Conservation (phyloP, 2,113 vertebrate species). For the Syngnathus scovelli region DNA sequence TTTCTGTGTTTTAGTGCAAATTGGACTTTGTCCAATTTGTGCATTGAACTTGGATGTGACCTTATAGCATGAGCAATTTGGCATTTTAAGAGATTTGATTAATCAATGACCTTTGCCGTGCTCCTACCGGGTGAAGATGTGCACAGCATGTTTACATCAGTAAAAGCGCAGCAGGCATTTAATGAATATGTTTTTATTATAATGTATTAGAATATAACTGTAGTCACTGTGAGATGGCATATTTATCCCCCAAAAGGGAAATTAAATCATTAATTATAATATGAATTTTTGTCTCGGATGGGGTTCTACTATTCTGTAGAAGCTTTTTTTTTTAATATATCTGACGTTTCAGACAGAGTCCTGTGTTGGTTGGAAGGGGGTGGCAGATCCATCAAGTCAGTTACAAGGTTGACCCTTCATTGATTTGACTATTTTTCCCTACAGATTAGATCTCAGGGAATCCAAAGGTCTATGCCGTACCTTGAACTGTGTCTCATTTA, state of each 20-base stretch:
- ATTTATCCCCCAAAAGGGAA: background rate
- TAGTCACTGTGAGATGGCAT: background rate
- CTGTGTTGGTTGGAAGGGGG: background rate
- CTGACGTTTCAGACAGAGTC: background rate
- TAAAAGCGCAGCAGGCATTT: background rate
- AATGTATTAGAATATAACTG: too few species aligned
- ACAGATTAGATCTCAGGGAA: constrained; percentile 3
- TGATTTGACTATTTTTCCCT: constrained; percentile 3
- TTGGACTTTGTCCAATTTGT: background rate
- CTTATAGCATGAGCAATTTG: constrained; percentile 2
- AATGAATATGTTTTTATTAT: background rate
- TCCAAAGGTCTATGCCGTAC: background rate
- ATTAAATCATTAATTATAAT: background rate
- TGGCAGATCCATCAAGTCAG: constrained; percentile 8
- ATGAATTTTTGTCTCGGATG: background rate
- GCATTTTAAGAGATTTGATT: constrained; percentile 6
- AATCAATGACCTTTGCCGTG: constrained; percentile 7
- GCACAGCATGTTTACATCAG: background rate
- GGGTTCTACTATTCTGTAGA: background rate
- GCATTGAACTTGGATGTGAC: constrained; percentile 6
- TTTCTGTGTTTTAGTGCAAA: background rate
- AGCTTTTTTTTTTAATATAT: background rate
- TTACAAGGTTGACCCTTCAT: background rate
- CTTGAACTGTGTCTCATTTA: constrained; percentile 2
- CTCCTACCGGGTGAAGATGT: background rate